Evolutionary conservation across 2,797 vertebrate genomes (phyloP), one percentile per base, ranked within the genome.

Genomic region (Paedocypris micromegethes): DNA sequence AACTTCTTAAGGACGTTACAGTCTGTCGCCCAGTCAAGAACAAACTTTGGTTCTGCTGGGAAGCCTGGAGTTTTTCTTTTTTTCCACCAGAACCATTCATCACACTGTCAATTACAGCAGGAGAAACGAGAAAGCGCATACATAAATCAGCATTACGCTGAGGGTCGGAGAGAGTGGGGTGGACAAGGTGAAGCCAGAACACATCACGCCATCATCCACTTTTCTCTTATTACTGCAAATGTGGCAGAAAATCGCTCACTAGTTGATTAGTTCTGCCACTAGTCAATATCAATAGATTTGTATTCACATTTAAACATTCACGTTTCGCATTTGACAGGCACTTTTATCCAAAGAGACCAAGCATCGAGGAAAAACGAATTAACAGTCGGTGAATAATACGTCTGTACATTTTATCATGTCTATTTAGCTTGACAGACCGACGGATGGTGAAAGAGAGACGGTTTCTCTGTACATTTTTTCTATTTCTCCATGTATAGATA

Each of bases 61-160:
- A 47, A 7, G 7, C 68, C 64, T 72, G 67, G 68, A 58, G 23
- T 56, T 43, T 50, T 63, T 64, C 56, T 68, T 23, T 23, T 23
- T 23, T 23, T 23, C 23, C 23, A 23, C 45, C 42, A 72, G 41
- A 68, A 65, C 60, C 60, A 75, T 75, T 72, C 50, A 75, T 72
- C 65, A 72, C 64, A 48, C 56, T 75, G 69, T 72, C 74, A 72
- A 75, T 64, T 64, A 72, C 44, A 54, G 52, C 58, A 72, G 48
- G 50, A 68, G 69, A 70, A 72, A 67, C 64, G 64, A 66, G 53
- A 75, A 62, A 58, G 58, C 46, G 59, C 62, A 58, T 67, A 75
- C 69, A 72, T 72, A 75, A 68, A 75, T 75, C 69, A 75, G 38
- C 45, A 72, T 68, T 68, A 64, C 68, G 60, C 64, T 50, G 44